Evolutionary conservation across 2,888 invertebrate species (phyloP).

Genomic region (Hecatera dysodea): DNA sequence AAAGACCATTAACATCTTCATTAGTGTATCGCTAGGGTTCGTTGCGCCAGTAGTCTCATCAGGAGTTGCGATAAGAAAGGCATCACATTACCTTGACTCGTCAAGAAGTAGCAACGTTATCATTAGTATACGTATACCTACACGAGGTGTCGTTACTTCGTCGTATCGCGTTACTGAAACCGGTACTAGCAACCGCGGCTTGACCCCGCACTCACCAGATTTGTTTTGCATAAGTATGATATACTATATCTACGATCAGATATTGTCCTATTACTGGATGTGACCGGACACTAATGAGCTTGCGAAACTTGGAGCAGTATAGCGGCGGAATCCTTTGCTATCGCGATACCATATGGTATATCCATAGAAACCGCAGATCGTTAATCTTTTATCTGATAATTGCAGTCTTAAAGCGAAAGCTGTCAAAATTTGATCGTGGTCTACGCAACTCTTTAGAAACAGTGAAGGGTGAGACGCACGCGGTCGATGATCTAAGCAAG

Average conservation of each 20-base stretch:
- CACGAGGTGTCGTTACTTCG: slow-evolving; percentile 58
- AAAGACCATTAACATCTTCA: slow-evolving; percentile 23
- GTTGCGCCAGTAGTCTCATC: slow-evolving; percentile 61
- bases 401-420: not conserved
- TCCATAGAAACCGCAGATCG: slow-evolving; percentile 4
- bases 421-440: slow-evolving; percentile 33
- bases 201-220: slow-evolving; percentile 61
- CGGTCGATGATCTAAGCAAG: slow-evolving; percentile 70
- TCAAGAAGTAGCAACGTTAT: slow-evolving; percentile 56
- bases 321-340: slow-evolving; percentile 24
- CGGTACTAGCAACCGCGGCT: slow-evolving; percentile 67
- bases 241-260: slow-evolving; percentile 43
- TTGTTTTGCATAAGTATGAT: slow-evolving; percentile 61
- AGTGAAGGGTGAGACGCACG: slow-evolving; percentile 48
- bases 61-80: slow-evolving; percentile 61
- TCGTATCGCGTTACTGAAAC: slow-evolving; percentile 67
- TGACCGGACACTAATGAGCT: slow-evolving; percentile 26
- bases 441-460: slow-evolving; percentile 37
- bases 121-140: slow-evolving; percentile 51
- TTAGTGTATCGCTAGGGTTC: slow-evolving; percentile 47
- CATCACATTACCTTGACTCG: slow-evolving; percentile 58
- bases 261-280: slow-evolving; percentile 37
- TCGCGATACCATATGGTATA: not conserved
- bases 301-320: slow-evolving; percentile 12
- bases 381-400: slow-evolving; percentile 8